Percentiles rank a stretch among this genome's conserved stretches.
These are phyloP conservation scores for Syrrhaptes paradoxus DNA, from an alignment of 2,113 vertebrate genomes.

Conservation along the genomic window DNA sequence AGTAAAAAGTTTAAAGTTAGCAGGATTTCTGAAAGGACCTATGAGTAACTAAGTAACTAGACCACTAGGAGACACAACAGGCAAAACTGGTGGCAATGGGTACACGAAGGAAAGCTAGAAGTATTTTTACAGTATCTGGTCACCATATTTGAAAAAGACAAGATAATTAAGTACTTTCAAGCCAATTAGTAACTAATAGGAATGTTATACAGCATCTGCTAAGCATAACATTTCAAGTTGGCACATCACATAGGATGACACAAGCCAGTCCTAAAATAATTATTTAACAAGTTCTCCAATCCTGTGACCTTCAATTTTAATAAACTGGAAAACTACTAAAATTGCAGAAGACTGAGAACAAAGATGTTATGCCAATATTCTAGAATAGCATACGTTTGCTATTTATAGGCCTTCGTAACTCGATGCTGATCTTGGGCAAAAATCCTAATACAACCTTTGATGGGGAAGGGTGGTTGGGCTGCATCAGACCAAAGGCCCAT, in stretches of 20 bases:
- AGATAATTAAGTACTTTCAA: conserved; percentile 9
- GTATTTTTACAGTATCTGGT: neutral
- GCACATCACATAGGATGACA: too few relatives aligned
- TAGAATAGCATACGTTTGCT: neutral
- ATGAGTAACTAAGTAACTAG: neutral
- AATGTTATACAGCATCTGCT: conserved; percentile 8
- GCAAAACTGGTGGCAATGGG: neutral
- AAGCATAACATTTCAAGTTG: neutral
- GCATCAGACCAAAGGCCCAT: neutral
- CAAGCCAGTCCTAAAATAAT: conserved; percentile 1
- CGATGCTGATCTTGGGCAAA: neutral
- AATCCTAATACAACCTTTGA: neutral
- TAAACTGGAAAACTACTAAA: neutral
- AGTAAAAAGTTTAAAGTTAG: neutral
- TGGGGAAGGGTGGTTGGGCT: neutral
- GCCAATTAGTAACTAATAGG: conserved; percentile 24
- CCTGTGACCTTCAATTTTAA: neutral
- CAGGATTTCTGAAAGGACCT: neutral
- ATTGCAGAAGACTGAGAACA: neutral
- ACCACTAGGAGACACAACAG: neutral
- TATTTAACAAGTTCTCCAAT: neutral
- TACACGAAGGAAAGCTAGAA: neutral
- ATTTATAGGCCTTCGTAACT: neutral
- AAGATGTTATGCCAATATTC: neutral
- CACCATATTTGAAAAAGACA: neutral